Evolutionary conservation across 1,140 invertebrate species (phyloP).

Genomic region (Alviniconcha marisindica): DNA sequence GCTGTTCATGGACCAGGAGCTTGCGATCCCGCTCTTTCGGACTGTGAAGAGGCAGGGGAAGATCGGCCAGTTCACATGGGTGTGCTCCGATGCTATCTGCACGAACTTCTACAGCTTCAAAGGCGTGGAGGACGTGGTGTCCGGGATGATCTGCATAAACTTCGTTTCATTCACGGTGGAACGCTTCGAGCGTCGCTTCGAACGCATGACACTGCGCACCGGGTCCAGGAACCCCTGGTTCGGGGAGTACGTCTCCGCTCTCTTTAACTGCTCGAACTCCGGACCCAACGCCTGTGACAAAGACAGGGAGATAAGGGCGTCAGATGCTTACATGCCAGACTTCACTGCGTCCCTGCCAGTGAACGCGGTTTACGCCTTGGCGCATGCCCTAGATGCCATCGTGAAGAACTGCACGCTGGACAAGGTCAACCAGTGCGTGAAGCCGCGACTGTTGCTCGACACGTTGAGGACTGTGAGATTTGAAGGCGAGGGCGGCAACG

Average conservation of each 20-base stretch:
- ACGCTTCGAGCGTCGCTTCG: slow-evolving; percentile 58
- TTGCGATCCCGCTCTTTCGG: slow-evolving; percentile 78
- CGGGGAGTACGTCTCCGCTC: slow-evolving; percentile 41
- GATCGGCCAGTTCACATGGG: slow-evolving; percentile 80
- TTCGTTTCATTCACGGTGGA: slow-evolving; percentile 66
- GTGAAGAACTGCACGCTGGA: neutral
- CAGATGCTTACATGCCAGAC: slow-evolving; percentile 81
- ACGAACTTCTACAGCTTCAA: slow-evolving; percentile 82
- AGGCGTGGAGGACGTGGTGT: slow-evolving; percentile 82
- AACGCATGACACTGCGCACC: slow-evolving; percentile 32
- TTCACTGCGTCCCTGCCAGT: slow-evolving; percentile 90
- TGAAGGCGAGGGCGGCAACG: slow-evolving; percentile 37
- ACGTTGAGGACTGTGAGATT: slow-evolving; percentile 22
- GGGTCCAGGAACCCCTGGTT: slow-evolving; percentile 54
- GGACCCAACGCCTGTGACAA: neutral
- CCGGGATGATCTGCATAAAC: slow-evolving; percentile 85
- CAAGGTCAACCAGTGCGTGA: neutral
- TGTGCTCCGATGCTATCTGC: slow-evolving; percentile 87
- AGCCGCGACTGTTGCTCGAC: neutral
- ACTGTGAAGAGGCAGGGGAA: slow-evolving; percentile 73
- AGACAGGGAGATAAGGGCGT: neutral
- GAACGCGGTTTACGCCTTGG: slow-evolving; percentile 90
- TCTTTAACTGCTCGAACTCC: slow-evolving; percentile 32
- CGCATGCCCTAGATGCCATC: slow-evolving; percentile 82
- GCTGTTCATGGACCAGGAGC: slow-evolving; percentile 82